phyloP scores from a whole-genome alignment of 2,888 invertebrate genomes.

The Rotaria sp. region DNA sequence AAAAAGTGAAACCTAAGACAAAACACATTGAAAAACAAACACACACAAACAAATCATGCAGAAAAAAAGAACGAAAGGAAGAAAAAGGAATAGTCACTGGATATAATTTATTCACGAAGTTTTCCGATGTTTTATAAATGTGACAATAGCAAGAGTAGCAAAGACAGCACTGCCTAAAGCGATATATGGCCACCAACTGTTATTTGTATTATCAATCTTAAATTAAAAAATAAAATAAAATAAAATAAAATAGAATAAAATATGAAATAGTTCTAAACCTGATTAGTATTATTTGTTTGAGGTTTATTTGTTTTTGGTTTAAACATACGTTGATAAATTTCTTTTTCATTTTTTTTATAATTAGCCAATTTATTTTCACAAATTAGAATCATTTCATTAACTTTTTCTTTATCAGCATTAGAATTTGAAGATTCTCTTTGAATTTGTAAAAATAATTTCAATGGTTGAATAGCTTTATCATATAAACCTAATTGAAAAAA shows the following conservation, averaged over 20 bases:
- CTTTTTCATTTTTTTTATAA: slow-evolving; percentile 18
- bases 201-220: background rate
- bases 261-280: background rate
- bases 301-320: background rate
- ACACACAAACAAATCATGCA: background rate
- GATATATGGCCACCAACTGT: background rate
- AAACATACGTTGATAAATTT: slow-evolving; percentile 22
- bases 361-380: slow-evolving; percentile 8
- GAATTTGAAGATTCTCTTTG: background rate
- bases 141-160: background rate
- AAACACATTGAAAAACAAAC: background rate
- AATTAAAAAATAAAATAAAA: background rate
- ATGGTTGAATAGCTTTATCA: background rate
- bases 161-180: background rate
- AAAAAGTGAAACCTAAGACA: background rate
- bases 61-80: background rate
- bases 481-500: background rate
- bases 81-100: background rate
- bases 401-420: background rate
- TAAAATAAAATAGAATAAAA: background rate
- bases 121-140: background rate
- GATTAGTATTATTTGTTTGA: background rate
- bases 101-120: background rate
- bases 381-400: background rate
- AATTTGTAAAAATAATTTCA: background rate